Evolutionary conservation across 2,888 invertebrate species (phyloP), one percentile per base, ranked within the genome.

Genomic region (Bugulina stolonifera): DNA sequence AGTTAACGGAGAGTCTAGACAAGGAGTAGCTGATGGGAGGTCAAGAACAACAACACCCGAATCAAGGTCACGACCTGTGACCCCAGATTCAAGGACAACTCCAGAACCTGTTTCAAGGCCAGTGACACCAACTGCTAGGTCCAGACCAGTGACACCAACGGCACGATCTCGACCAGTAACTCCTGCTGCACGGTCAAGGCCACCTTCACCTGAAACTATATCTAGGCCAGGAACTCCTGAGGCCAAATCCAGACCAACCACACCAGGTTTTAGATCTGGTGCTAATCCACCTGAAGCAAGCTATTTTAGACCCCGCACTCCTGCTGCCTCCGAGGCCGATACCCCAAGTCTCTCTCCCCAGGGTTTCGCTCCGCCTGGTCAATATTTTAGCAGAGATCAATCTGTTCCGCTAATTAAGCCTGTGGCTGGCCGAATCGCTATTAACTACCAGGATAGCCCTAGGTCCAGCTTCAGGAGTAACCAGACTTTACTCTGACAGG

Each of bases 171-270:
- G 27, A 32, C 64, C 64, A 2, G 25, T 27, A 2, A 32, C 32
- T 29, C 64, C 64, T 29, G 32, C 32, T 25, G 64, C 64, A 5
- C 64, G 64, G 27, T 64, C 64, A 32, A 27, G 64, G 64, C 64
- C 64, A 3, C 29, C 32, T 18, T 14, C 29, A 2, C 64, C 64
- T 32, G 32, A 5, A 32, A 32, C 22, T 27, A 3, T 3, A 3
- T 43, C 43, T 5, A 5, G 43, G 10, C 18, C 43, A 43, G 43
- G 5, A 10, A 18, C 25, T 18, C 25, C 27, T 27, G 64, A 64
- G n/a, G 18, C 29, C n/a, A 64, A 64, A n/a, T 64, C 64, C 1
- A 64, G 64, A 32, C 64, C 64, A 34, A 64, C 64, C 2, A 64
- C 64, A 29, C 64, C 64, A 2, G 5, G 3, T 32, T 64, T 64